These are phyloP conservation scores for Esperia sulphurella DNA, from an alignment of 2,888 invertebrate species.

Conservation along the genomic window DNA sequence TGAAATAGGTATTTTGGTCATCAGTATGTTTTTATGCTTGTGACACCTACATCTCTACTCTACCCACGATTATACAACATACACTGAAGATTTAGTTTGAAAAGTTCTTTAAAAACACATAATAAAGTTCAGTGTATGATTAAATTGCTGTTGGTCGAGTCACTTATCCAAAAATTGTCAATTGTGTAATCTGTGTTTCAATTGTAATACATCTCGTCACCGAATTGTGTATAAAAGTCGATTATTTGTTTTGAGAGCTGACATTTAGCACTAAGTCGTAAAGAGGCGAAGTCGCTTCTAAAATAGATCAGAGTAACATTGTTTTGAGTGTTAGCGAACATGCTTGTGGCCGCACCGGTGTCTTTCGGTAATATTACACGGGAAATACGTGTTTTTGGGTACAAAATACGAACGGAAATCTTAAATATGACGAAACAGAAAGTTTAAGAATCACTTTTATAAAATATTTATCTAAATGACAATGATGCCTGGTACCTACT, in stretches of 20 bases:
- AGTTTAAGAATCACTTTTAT: too few species aligned
- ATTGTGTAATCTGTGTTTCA: neutral
- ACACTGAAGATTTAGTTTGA: too few species aligned
- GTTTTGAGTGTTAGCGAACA: neutral
- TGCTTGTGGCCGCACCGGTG: conserved; percentile 1
- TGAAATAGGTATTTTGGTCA: neutral
- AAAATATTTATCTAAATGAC: too few species aligned
- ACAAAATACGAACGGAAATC: too few species aligned
- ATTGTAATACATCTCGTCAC: neutral
- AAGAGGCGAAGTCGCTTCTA: neutral
- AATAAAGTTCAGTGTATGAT: too few species aligned
- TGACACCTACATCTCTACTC: neutral
- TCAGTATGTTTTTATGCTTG: neutral
- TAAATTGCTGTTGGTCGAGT: neutral
- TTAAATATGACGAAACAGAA: too few species aligned
- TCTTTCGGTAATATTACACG: neutral
- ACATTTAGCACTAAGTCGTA: neutral
- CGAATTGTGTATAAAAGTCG: conserved; percentile 1
- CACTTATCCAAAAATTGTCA: conserved; percentile 4
- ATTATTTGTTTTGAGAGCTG: neutral
- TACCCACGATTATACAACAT: too few species aligned
- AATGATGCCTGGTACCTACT: too few species aligned
- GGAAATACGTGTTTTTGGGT: neutral
- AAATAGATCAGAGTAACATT: neutral
- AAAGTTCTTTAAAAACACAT: too few species aligned